Conservation (phyloP, 1,140 invertebrate genomes). For the Brachionus koreanus region DNA sequence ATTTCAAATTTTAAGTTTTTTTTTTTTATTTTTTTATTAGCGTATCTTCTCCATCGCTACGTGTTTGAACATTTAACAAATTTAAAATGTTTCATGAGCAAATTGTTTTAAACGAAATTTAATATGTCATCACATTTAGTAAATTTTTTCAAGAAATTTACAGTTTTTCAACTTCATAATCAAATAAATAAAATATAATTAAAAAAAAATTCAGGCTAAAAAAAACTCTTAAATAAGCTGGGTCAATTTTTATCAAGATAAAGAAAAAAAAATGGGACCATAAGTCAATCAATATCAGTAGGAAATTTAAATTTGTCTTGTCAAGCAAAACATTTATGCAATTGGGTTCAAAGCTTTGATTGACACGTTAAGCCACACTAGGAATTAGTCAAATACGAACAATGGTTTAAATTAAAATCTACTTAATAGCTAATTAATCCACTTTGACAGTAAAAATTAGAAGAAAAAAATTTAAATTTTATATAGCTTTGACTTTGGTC, state of each 20-base stretch:
- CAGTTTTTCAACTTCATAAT: background rate
- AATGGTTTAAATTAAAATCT: background rate
- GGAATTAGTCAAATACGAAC: background rate
- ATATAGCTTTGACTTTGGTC: constrained; percentile 32
- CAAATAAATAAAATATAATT: background rate
- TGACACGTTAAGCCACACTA: background rate
- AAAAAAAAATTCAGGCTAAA: background rate
- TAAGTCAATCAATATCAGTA: background rate
- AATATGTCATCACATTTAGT: background rate
- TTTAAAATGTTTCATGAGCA: background rate
- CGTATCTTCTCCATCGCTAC: background rate
- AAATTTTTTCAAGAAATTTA: background rate
- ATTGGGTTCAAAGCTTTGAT: background rate
- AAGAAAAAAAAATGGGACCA: background rate
- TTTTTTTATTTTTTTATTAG: background rate
- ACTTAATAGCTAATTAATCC: constrained; percentile 27
- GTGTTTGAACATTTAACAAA: background rate
- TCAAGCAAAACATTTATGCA: background rate
- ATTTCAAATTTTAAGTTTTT: background rate
- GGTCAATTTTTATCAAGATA: background rate
- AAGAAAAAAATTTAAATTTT: constrained; percentile 23
- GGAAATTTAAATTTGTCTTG: background rate
- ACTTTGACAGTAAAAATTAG: constrained; percentile 20
- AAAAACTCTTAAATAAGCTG: background rate
- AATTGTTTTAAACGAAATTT: background rate